Base-by-base conservation (phyloP, 2,797 vertebrate species). In the Hirundo rustica region DNA sequence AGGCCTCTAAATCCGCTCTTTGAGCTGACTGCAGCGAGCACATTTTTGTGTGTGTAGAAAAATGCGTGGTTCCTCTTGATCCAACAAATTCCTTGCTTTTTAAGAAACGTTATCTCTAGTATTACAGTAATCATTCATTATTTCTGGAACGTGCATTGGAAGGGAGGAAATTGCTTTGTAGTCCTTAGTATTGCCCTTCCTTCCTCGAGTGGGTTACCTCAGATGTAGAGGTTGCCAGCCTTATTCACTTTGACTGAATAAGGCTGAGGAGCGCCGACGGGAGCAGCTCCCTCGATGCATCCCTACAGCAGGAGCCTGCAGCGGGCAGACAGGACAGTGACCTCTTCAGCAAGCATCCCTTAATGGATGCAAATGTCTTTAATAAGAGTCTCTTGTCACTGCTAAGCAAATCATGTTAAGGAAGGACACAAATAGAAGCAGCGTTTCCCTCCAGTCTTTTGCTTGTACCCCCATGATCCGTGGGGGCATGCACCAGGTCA, bases 151-250 rank as follows among this genome's bases (percentile, higher is more conserved):
- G 21, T 55, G 61, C 76, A 11, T 42, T 60, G 66, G 58, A 70
- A 83, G 51, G 54, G 58, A 92, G 79, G 82, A 94, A 89, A 73
- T 65, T 53, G 73, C 82, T 84, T 91, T 78, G 53, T 89, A 73
- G 88, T 92, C 66, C 79, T 75, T 71, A 50, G 21, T 27, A 55
- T 76, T 88, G 62, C 76, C 40, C 45, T 85, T 58, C 50, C 62
- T 74, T 72, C 57, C 65, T 78, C 34, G 32, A 22, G 81, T 62
- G 78, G 29, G 40, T 93, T 93, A 9, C 51, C 81, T 86, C 29
- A 51, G 75, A 34, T 0, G 23, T 17, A 36, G 75, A 55, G 64
- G 44, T 64, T 84, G 51, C 79, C 79, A 94, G 58, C 88, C 58
- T 84, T 86, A n/a, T 38, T 93, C 45, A 21, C 70, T 84, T 12